phyloP scores from a whole-genome alignment of 1,140 invertebrate genomes.

The Eufriesea mexicana region DNA sequence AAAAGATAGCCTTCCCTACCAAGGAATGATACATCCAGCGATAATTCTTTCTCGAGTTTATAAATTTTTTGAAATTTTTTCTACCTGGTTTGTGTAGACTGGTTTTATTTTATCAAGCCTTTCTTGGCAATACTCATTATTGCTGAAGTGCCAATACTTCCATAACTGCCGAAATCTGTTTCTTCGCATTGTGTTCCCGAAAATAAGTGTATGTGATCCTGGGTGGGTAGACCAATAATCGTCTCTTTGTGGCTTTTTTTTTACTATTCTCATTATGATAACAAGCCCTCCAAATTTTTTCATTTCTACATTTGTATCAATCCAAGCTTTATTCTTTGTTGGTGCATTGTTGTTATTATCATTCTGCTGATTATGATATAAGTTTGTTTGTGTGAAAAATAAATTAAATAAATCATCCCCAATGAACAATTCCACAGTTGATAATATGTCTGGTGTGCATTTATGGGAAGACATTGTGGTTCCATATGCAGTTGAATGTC shows the following conservation, averaged over 20 bases:
- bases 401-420: slow-evolving; percentile 41
- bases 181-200: slow-evolving; percentile 14
- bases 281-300: slow-evolving; percentile 32
- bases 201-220: slow-evolving; percentile 16
- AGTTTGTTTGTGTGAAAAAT: slow-evolving; percentile 31
- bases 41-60: slow-evolving; percentile 29
- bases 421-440: slow-evolving; percentile 35
- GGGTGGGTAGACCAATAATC: slow-evolving; percentile 40
- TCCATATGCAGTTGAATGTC: no score
- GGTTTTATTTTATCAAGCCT: slow-evolving; percentile 37
- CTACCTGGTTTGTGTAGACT: not conserved
- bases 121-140: slow-evolving; percentile 28
- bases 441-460: slow-evolving; percentile 19
- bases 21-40: slow-evolving; percentile 30
- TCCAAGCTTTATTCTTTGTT: slow-evolving; percentile 33
- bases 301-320: slow-evolving; percentile 32
- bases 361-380: slow-evolving; percentile 20
- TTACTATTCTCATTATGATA: slow-evolving; percentile 46
- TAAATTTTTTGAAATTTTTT: slow-evolving; percentile 40
- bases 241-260: slow-evolving; percentile 42
- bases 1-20: slow-evolving; percentile 21
- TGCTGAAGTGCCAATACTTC: slow-evolving; percentile 27
- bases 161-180: not conserved
- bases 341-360: slow-evolving; percentile 19
- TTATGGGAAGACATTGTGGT: no score